A percentile compares a stretch with the other conserved stretches of the same genome.
phyloP scores from a whole-genome alignment of 2,888 invertebrate genomes.

The Ochlodes sylvanus region DNA sequence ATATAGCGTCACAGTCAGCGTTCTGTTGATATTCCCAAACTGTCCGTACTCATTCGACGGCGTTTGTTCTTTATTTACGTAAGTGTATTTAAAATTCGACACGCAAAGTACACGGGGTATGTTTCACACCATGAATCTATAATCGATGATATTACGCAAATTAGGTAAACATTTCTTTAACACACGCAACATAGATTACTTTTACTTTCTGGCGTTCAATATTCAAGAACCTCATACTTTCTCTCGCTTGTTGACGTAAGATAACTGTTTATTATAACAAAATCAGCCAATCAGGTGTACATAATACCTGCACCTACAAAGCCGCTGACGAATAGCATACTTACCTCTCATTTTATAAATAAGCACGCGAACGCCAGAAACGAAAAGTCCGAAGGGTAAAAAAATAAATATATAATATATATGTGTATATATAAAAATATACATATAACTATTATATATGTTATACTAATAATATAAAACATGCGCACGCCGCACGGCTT shows the following conservation, averaged over 20 bases:
- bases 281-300: conserved; percentile 1
- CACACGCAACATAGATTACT: conserved; percentile 53
- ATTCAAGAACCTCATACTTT: conserved; percentile 76
- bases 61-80: conserved; percentile 38
- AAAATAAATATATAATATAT: no score
- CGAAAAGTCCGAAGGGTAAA: conserved; percentile 33
- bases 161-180: conserved; percentile 52
- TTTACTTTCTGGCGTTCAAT: conserved; percentile 78
- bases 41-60: conserved; percentile 10
- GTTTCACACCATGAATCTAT: conserved; percentile 45
- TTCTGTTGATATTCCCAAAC: conserved; percentile 15
- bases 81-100: conserved; percentile 44
- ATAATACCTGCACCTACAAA: background rate
- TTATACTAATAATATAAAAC: no score
- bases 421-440: no score
- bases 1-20: conserved; percentile 7
- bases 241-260: conserved; percentile 46
- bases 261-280: conserved; percentile 19
- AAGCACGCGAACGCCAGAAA: background rate
- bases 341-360: background rate
- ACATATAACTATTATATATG: no score
- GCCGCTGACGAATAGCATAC: background rate
- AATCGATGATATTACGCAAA: conserved; percentile 61
- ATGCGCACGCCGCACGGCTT: no score
- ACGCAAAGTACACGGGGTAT: conserved; percentile 33